Evolutionary conservation across 1,140 invertebrate genomes (phyloP), one percentile per base, ranked within the genome.

Genomic region (Contarinia nasturtii): DNA sequence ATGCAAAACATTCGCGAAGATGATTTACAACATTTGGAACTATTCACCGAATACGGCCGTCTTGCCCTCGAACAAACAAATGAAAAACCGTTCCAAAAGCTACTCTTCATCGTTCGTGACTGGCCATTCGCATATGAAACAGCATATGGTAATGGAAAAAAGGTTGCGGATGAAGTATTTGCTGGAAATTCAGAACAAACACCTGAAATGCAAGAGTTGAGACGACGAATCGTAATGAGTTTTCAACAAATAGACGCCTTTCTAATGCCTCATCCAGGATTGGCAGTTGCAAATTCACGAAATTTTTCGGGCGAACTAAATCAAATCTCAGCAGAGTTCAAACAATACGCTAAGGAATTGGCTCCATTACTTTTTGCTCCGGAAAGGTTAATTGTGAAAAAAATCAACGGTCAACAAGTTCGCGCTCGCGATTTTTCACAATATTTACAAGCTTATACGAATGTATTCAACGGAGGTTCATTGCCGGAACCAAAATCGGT

Each of bases 71-170:
- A 92, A 54, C 88, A 89, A 59, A 84, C 85, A 42, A 83, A 83
- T 38, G 75, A 80, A 54, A 86, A 86, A 51, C 89, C 94, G 4
- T 97, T 97, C 66, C 93, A 98, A 70, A 79, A 82, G 57, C 69
- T 99, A 33, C 80, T 92, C 57, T 98, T 99, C 67, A 74, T 99
- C 7, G 85, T 99, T 1, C 70, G 95, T 48, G 95, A 98, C 67
- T 99, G 95, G 95, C 88, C 89, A 64, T 98, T 89, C 65, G 92
- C 94, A 0, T 98, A 98, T 65, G 94, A 99, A 64, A 85, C 87
- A 8, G 67, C 79, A 5, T 99, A 95, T 67, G 96, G 96, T 0
- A 73, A 79, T 14, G 93, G 93, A 2, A 68, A 77, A 50, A 68
- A 77, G 52, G 80, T 97, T 15, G 65, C 97, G 7, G 76, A 88